These are phyloP conservation scores for Sebastes diaconus DNA, from an alignment of 2,797 vertebrate genomes.

Conservation along the genomic window DNA sequence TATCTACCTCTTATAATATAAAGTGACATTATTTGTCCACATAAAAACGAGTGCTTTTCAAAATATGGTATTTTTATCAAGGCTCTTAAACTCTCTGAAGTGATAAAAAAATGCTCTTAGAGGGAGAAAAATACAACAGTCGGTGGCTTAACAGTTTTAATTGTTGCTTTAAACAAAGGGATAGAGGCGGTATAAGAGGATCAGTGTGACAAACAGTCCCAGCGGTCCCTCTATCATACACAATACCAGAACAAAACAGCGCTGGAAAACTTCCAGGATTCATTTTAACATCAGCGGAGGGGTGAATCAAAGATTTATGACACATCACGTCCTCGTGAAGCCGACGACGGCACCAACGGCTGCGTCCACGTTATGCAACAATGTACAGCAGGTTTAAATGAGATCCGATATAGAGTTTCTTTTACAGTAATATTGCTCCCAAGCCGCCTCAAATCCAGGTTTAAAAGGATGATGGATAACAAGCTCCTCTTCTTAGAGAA, in stretches of 20 bases:
- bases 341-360: not conserved
- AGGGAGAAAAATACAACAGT: slow-evolving; percentile 46
- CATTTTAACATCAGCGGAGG: slow-evolving; percentile 60
- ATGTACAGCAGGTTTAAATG: not conserved
- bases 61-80: slow-evolving; percentile 62
- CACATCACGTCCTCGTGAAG: not conserved
- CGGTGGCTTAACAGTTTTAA: slow-evolving; percentile 71
- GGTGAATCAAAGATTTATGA: slow-evolving; percentile 58
- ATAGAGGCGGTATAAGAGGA: slow-evolving; percentile 69
- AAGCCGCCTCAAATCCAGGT: slow-evolving; percentile 3
- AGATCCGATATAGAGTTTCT: not conserved
- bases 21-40: slow-evolving; percentile 55
- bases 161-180: slow-evolving; percentile 77
- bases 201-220: slow-evolving; percentile 72
- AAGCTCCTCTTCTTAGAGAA: slow-evolving; percentile 17
- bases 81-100: slow-evolving; percentile 66
- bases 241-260: slow-evolving; percentile 67
- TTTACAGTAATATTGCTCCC: not conserved
- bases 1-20: slow-evolving; percentile 39
- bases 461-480: slow-evolving; percentile 30
- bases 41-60: slow-evolving; percentile 51
- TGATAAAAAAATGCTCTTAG: slow-evolving; percentile 58
- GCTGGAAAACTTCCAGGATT: slow-evolving; percentile 76
- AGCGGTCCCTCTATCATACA: slow-evolving; percentile 62
- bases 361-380: not conserved